Evolutionary conservation across 2,888 invertebrate species (phyloP), one percentile per base, ranked within the genome.

Genomic region (Pollenia griseotomentosa): DNA sequence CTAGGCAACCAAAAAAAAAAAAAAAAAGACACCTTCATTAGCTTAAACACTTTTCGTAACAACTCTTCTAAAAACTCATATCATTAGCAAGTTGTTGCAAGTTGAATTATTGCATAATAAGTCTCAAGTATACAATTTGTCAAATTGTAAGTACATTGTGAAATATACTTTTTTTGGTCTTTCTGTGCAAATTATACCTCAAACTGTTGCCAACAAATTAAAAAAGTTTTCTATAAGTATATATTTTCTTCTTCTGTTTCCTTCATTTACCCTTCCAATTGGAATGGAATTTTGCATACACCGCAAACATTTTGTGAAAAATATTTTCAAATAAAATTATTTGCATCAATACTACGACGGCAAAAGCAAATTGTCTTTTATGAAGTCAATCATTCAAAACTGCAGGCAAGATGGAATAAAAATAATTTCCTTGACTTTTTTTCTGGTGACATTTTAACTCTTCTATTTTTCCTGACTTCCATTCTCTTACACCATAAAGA

Each of bases 121-220:
- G 87, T 87, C 87, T 87, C 84, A 87, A 87, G 87, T 87, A 87
- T 81, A 84, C 80, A 87, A 87, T 84, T 87, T 87, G 87, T 87
- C 78, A 87, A 84, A 87, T 80, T 77, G 73, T 73, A 75, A 83
- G 70, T 71, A 57, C 77, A 75, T 81, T 68, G 82, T 68, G 73
- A 42, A 12, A 6, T 8, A 10, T 14, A 46, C 57, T 19, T 19
- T 48, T 46, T 61, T 33, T 61, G 23, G 12, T 55, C 42, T 12
- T 80, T 6, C 63, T 68, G 63, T 77, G 71, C 80, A 87, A 87
- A 84, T 84, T 83, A 87, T 87, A 87, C 84, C 81, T 84, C 87
- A 81, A 84, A 87, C 87, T 81, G 68, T 84, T 87, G 87, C 68
- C 79, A 87, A 74, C 83, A 87, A 87, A 87, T 87, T 87, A 87